Percentiles rank a stretch among this genome's conserved stretches.
Conservation (phyloP, 2,113 vertebrate species). For the Dermatemys mawii region DNA sequence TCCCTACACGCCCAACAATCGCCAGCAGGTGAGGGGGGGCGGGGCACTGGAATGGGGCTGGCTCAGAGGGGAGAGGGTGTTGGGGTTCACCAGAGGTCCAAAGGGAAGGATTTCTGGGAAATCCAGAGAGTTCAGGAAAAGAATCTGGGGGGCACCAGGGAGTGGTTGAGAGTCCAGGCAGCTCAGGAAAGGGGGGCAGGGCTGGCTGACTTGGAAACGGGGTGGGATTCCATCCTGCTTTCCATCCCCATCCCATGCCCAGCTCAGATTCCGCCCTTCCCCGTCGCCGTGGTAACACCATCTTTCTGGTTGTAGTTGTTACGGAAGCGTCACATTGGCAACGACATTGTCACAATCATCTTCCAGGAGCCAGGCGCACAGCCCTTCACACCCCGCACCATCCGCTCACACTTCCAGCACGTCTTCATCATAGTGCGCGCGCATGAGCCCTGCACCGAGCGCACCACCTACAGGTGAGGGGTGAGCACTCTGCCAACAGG, state of each 20-base stretch:
- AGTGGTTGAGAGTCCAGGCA: neutral
- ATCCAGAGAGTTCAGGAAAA: too few relatives aligned
- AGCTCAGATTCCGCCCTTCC: neutral
- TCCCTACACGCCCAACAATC: slow-evolving; percentile 88
- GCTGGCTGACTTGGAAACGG: neutral
- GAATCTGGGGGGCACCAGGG: neutral
- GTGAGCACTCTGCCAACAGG: too few relatives aligned
- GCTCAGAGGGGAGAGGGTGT: neutral
- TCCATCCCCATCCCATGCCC: too few relatives aligned
- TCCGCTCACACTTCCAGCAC: slow-evolving; percentile 93
- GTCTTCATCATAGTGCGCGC: slow-evolving; percentile 90
- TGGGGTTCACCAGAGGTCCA: neutral
- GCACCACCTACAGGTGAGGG: slow-evolving; percentile 88
- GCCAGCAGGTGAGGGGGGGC: slow-evolving; percentile 78
- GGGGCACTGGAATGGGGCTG: too few relatives aligned
- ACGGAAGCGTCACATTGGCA: slow-evolving; percentile 92
- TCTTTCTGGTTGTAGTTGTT: slow-evolving; percentile 79
- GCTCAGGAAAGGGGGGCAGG: neutral
- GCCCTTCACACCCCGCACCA: slow-evolving; percentile 89
- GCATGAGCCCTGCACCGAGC: slow-evolving; percentile 81
- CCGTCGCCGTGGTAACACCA: neutral
- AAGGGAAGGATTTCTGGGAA: neutral
- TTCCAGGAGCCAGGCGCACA: slow-evolving; percentile 91
- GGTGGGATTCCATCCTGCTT: neutral
- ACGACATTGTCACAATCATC: slow-evolving; percentile 93